phyloP scores from a whole-genome alignment of 1,140 invertebrate genomes.

The Drosophila kohkoa region DNA sequence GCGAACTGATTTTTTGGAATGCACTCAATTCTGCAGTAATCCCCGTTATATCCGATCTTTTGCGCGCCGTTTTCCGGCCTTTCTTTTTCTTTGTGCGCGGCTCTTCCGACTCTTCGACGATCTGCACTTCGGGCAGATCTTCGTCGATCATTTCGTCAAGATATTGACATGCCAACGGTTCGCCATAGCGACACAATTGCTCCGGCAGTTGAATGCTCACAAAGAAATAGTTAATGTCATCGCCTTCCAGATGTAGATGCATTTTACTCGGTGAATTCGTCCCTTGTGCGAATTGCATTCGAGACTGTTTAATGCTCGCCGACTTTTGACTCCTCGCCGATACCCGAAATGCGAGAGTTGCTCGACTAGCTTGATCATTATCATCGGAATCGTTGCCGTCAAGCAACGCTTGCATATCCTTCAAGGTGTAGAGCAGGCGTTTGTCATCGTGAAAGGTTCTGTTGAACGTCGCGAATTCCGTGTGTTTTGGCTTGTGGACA shows the following conservation, averaged over 20 bases:
- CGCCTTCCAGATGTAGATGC: neutral
- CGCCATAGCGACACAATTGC: conserved; percentile 63
- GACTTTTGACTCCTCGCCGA: neutral
- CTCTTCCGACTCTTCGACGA: neutral
- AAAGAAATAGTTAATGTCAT: conserved; percentile 57
- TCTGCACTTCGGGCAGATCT: neutral
- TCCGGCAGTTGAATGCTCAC: conserved; percentile 59
- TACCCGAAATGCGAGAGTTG: neutral
- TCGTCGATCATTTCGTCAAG: conserved; percentile 46
- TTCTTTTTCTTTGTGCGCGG: conserved; percentile 3
- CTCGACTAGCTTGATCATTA: neutral
- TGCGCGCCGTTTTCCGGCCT: neutral
- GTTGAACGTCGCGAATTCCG: conserved; percentile 56
- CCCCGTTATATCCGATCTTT: neutral
- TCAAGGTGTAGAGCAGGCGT: conserved; percentile 32
- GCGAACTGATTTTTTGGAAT: too few relatives aligned
- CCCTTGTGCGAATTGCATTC: neutral
- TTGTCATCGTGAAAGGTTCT: conserved; percentile 65
- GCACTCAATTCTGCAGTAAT: too few relatives aligned
- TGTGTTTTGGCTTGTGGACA: conserved; percentile 58
- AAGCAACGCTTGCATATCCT: conserved; percentile 25
- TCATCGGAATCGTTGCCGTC: neutral
- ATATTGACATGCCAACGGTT: conserved; percentile 65
- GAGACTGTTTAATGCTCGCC: neutral
- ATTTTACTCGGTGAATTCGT: too few relatives aligned